Evolutionary conservation across 2,797 vertebrate genomes (phyloP), one percentile per base, ranked within the genome.

Genomic region (Myripristis murdjan): DNA sequence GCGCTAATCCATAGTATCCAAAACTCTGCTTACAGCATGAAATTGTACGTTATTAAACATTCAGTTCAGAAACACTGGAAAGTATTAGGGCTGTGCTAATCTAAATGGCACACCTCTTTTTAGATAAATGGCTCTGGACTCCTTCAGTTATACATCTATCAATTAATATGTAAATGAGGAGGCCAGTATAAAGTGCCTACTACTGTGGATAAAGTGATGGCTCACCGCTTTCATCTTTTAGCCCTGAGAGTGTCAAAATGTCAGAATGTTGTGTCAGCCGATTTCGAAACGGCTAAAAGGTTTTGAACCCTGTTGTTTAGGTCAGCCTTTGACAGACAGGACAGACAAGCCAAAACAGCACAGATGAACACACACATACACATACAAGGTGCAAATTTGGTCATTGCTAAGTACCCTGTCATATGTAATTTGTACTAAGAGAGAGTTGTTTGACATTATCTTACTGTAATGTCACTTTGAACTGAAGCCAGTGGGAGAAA

Each of bases 141-240:
- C 79, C 85, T 77, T 85, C 73, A 81, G 76, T 83, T 82, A 71
- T 85, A 87, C 81, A 84, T 87, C 81, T 89, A 92, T 93, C 83
- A 92, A 93, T 95, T 93, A 92, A 91, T 92, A 93, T 94, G 93
- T 64, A 92, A 93, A 94, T 94, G 55, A 79, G 60, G 74, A 23
- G 51, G 60, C 63, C 8, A 39, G 85, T 85, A 65, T 77, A 81
- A 90, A 90, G 84, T 87, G 85, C 82, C 87, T 67, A 82, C 84
- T 63, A 75, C 86, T 73, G 83, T 84, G 84, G 82, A 85, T 85
- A 84, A 87, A 92, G 71, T 87, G 83, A 91, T 75, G 73, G 77
- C 85, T 88, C 85, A 68, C 78, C 75, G 76, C 71, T 88, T 90
- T 89, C 85, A 89, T 88, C 81, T 88, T 84, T 89, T 79, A 83